Base-by-base conservation (phyloP, 2,888 invertebrate species). In the Junonia oenone region DNA sequence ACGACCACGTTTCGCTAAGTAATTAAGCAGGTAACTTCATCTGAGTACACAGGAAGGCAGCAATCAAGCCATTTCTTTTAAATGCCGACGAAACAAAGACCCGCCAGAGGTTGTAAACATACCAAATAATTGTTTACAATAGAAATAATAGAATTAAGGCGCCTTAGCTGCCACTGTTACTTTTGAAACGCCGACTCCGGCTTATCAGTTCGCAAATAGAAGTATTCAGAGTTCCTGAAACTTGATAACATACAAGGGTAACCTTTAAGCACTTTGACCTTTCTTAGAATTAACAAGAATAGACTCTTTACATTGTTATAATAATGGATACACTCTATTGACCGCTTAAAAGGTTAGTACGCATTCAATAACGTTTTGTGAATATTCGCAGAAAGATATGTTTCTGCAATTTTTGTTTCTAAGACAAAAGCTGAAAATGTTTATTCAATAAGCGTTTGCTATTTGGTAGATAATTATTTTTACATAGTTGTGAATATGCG, bases 131-230 rank as follows among this genome's bases (percentile, higher is more conserved):
- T 78, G 73, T 78, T 77, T 74, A 81, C 75, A 73, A 72, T 72
- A 67, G 64, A 70, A 64, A 74, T 76, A 82, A 80, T 83, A 59
- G 78, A 53, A 78, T 80, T 81, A 78, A 72, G 75, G 71, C 73
- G 74, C 73, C 71, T 75, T 69, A 72, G 52, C 67, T 82, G 87
- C 88, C 83, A 86, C 88, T 69, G 87, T 80, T 74, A 63, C 50
- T 67, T 78, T 80, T 78, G 68, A 72, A 63, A 62, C 31, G 69
- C 83, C 81, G 82, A n/a, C 67, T 15, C 31, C 11, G n/a, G 1
- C 55, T 43, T 58, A 58, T 61, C 58, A 51, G 15, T 13, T 26
- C 38, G 13, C 40, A 50, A 51, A 55, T 33, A 22, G 33, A 29
- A 27, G n/a, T n/a, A n/a, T n/a, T 59, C 27, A 38, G 29, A 40